A percentile compares a stretch with the other conserved stretches of the same genome.
Evolutionary conservation across 2,888 invertebrate species (phyloP).

Genomic region (Diabrotica balteata): DNA sequence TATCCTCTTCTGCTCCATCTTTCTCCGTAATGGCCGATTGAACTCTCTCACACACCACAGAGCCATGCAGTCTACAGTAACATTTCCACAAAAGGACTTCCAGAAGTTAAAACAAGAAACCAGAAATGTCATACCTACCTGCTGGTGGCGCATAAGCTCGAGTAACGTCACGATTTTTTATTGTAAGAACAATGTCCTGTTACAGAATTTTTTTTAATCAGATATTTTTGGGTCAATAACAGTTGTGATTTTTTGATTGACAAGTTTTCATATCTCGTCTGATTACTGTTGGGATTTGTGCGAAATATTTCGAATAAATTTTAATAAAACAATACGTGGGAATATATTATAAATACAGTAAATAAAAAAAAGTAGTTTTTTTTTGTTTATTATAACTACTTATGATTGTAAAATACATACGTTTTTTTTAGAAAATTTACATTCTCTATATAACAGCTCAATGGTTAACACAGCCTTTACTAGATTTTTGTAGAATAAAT

Average conservation of each 20-base stretch:
- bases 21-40: conserved; percentile 56
- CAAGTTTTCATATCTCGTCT: no score
- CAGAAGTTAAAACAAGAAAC: conserved; percentile 47
- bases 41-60: conserved; percentile 56
- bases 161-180: conserved; percentile 19
- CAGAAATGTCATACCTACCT: conserved; percentile 48
- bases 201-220: conserved; percentile 5
- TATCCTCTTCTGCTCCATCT: conserved; percentile 55
- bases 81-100: conserved; percentile 56
- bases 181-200: conserved; percentile 19
- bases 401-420: no score
- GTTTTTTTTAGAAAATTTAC: no score
- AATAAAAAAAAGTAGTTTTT: no score
- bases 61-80: conserved; percentile 57
- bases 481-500: no score
- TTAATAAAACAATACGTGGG: no score
- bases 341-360: no score
- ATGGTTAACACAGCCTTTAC: no score
- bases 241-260: conserved; percentile 5
- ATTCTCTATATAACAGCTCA: no score
- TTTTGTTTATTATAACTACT: no score
- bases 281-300: no score
- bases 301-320: no score
- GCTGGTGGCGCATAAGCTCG: conserved; percentile 34
- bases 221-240: conserved; percentile 18